Evolutionary conservation across 2,797 vertebrate genomes (phyloP), one percentile per base, ranked within the genome.

Genomic region (Microtus obscurus): DNA sequence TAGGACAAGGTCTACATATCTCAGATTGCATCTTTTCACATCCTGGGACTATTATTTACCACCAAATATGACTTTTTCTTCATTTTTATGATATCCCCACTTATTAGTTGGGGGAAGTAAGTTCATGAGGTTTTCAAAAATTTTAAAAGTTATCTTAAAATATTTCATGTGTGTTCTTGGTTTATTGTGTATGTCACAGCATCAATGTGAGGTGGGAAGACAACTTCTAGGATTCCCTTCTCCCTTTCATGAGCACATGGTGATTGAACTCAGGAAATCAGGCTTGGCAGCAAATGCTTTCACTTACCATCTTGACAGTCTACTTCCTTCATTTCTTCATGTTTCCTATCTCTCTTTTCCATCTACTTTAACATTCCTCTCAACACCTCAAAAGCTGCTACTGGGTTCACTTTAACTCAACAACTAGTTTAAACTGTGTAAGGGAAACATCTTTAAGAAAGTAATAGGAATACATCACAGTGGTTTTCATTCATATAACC

Each of bases 381-480:
- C 13, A 5, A 16, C 1, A 27, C 13, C 12, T 34, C 37, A 13
- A 88, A 61, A 6, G 29, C 53, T 37, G 9, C 31, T 51, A 79
- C 85, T 94, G 23, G 79, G n/a, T 89, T 90, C 2, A 53, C 3
- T 78, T 95, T 76, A 27, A 78, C 45, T 83, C 48, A 2, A 69
- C 11, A 8, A 4, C 45, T 34, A 9, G 51, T 45, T 31, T 87
- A 91, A 94, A 76, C 5, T 73, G 27, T 17, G 21, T 8, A 92
- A 77, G 3, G 74, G 59, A 82, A 81, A 85, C 65, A 51, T 69
- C 71, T 79, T 43, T 67, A 89, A 90, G 29, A 71, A 87, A 65
- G 1, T 74, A 69, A 27, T 81, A 21, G 7, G 86, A 89, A 86
- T 87, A 25, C n/a, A 25, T 48, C 53, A 21, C 37, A 53, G 5